These are phyloP conservation scores for Amphimallon solstitiale DNA, from an alignment of 2,888 invertebrate species.

Conservation along the genomic window DNA sequence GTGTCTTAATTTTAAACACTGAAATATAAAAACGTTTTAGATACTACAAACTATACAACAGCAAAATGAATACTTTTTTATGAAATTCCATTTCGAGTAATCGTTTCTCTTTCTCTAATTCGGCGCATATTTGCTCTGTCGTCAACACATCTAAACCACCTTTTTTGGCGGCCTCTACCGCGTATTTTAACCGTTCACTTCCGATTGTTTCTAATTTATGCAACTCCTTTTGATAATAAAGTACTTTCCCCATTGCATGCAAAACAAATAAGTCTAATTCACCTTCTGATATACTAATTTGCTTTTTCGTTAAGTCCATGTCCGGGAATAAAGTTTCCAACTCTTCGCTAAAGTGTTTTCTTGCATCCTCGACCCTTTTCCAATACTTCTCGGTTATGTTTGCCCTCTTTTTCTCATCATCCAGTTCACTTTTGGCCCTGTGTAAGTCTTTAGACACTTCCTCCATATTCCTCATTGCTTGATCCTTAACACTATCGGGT, in stretches of 20 bases:
- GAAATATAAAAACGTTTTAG: constrained; percentile 24
- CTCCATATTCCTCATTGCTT: constrained; percentile 67
- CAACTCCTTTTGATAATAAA: constrained; percentile 81
- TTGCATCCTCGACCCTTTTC: constrained; percentile 76
- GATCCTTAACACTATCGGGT: constrained; percentile 62
- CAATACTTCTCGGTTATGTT: constrained; percentile 82
- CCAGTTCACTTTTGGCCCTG: constrained; percentile 69
- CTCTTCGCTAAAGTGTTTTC: constrained; percentile 72
- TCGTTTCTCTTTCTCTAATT: constrained; percentile 75
- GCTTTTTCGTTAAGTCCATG: constrained; percentile 74
- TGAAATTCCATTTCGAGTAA: constrained; percentile 76
- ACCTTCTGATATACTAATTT: constrained; percentile 69
- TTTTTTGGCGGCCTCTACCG: constrained; percentile 70
- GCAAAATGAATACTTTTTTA: constrained; percentile 68
- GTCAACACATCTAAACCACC: constrained; percentile 65
- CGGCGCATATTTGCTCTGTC: constrained; percentile 73
- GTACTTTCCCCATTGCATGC: constrained; percentile 80
- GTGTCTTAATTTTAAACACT: constrained; percentile 73
- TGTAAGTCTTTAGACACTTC: constrained; percentile 69
- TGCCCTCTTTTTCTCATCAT: constrained; percentile 67
- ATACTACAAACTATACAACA: not conserved
- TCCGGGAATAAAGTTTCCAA: constrained; percentile 78
- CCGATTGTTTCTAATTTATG: constrained; percentile 75
- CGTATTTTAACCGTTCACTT: constrained; percentile 71
- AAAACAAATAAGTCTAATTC: constrained; percentile 82